phyloP scores from a whole-genome alignment of 2,797 vertebrate species.

The Eulemur mongoz region DNA sequence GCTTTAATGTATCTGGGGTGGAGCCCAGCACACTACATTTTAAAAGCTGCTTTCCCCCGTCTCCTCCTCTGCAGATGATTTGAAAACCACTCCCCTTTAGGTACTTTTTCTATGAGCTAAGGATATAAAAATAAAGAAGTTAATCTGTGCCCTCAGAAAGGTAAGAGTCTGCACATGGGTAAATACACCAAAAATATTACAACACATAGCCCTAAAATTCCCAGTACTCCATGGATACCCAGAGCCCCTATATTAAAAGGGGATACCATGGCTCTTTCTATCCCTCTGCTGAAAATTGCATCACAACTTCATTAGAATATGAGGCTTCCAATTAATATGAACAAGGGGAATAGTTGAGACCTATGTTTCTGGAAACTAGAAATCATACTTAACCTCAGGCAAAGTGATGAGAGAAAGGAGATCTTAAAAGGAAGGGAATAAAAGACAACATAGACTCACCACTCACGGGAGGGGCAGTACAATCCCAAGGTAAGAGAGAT shows the following conservation, averaged over 20 bases:
- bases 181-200: slow-evolving; percentile 3
- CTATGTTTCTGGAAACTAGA: neutral
- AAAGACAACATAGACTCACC: neutral
- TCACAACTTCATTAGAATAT: neutral
- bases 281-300: neutral
- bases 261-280: neutral
- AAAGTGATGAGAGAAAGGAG: neutral
- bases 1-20: neutral
- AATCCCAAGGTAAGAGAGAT: neutral
- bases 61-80: neutral
- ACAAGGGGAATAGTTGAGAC: neutral
- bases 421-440: neutral
- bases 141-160: neutral
- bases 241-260: neutral
- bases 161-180: neutral
- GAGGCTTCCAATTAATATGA: neutral
- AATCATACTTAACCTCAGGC: neutral
- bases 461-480: neutral
- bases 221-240: neutral
- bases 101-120: neutral
- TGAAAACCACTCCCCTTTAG: neutral
- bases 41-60: neutral
- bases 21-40: neutral
- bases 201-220: neutral
- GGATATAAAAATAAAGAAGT: neutral